Conservation (phyloP, 2,888 invertebrate genomes). For the Aporophyla nigra region DNA sequence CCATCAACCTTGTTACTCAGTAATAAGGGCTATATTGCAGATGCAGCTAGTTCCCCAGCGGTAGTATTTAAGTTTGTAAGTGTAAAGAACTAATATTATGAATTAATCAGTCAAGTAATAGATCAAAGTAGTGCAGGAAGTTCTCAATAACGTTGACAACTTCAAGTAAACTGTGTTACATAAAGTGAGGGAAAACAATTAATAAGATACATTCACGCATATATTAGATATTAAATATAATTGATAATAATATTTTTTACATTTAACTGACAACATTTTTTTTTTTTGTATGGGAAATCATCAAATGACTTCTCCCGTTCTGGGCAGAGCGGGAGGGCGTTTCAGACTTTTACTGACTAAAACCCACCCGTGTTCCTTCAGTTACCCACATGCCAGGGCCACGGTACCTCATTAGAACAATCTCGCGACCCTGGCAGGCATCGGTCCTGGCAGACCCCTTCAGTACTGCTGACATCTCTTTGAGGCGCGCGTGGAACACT, state of each 20-base stretch:
- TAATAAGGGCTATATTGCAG: conserved; percentile 30
- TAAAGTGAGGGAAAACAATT: conserved; percentile 23
- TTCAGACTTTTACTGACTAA: too few relatives aligned
- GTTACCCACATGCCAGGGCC: too few relatives aligned
- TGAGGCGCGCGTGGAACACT: too few relatives aligned
- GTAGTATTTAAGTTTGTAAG: conserved; percentile 29
- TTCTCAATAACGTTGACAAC: conserved; percentile 62
- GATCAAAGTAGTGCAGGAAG: conserved; percentile 61
- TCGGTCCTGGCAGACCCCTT: too few relatives aligned
- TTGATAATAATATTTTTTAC: background rate
- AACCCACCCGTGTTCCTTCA: too few relatives aligned
- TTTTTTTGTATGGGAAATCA: too few relatives aligned
- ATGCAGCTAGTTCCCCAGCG: background rate
- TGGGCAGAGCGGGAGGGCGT: too few relatives aligned
- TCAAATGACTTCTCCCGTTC: too few relatives aligned
- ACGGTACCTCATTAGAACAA: too few relatives aligned
- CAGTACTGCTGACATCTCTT: too few relatives aligned
- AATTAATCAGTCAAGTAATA: conserved; percentile 63
- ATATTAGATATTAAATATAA: background rate
- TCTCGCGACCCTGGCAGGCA: too few relatives aligned
- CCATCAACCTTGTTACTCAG: background rate
- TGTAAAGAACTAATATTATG: conserved; percentile 57
- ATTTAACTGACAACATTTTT: background rate
- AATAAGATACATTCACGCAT: background rate
- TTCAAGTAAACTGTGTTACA: conserved; percentile 53